Conservation (phyloP, 2,888 invertebrate species). For the Adelognathus sp. region DNA sequence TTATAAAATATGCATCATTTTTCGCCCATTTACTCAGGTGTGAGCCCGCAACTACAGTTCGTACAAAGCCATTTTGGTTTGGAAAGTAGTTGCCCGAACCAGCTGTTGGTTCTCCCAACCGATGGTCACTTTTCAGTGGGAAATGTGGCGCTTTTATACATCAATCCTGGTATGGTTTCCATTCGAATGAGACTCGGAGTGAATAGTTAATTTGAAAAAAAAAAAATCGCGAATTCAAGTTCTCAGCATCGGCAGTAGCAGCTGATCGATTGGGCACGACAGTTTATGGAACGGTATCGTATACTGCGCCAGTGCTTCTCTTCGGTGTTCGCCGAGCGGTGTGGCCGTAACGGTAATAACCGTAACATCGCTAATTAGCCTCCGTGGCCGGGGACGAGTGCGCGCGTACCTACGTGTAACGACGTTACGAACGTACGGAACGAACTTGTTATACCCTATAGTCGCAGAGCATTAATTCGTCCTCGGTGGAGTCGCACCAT, state of each 20-base stretch:
- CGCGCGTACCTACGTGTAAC: slow-evolving; percentile 57
- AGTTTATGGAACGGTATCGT: slow-evolving; percentile 65
- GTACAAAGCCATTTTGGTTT: too few species aligned
- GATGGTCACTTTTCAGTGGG: too few species aligned
- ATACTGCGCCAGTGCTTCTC: slow-evolving; percentile 27
- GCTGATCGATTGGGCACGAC: slow-evolving; percentile 69
- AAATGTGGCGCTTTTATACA: too few species aligned
- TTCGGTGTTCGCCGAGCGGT: slow-evolving; percentile 62
- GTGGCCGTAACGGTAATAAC: slow-evolving; percentile 71
- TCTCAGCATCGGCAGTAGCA: background rate
- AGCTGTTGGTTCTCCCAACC: too few species aligned
- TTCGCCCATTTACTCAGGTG: too few species aligned
- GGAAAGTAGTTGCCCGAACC: too few species aligned
- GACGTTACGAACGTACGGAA: slow-evolving; percentile 43
- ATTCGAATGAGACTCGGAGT: too few species aligned
- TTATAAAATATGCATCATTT: too few species aligned
- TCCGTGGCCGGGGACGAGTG: slow-evolving; percentile 48
- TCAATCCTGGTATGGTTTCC: too few species aligned
- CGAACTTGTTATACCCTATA: background rate
- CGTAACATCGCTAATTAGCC: slow-evolving; percentile 75
- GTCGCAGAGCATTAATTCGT: slow-evolving; percentile 29
- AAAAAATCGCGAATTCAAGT: background rate
- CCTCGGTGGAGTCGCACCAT: slow-evolving; percentile 65
- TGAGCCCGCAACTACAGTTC: too few species aligned
- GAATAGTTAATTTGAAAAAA: too few species aligned